phyloP scores from a whole-genome alignment of 2,113 vertebrate species.

The Athene noctua region DNA sequence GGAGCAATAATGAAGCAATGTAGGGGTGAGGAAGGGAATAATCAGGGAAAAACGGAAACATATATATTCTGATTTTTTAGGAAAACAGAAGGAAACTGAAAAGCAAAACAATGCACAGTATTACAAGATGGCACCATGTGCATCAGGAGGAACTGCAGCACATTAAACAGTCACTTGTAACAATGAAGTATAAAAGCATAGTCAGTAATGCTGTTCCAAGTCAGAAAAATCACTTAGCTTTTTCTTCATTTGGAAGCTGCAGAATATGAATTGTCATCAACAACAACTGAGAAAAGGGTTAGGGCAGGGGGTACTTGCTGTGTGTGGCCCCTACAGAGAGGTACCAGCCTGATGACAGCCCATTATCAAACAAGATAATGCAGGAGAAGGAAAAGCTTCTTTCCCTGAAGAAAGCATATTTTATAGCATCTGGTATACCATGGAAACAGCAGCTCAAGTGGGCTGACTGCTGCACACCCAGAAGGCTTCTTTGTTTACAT shows the following conservation, averaged over 20 bases:
- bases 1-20: not conserved
- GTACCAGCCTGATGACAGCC: not conserved
- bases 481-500: constrained; percentile 53
- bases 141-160: not conserved
- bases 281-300: not conserved
- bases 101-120: not conserved
- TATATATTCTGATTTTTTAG: not conserved
- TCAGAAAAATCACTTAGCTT: not conserved
- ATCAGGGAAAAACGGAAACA: not conserved
- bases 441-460: constrained; percentile 65
- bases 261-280: not conserved
- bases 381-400: not conserved
- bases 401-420: constrained; percentile 24
- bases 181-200: not conserved
- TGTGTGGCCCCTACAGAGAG: not conserved
- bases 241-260: not conserved
- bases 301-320: not conserved
- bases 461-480: constrained; percentile 50
- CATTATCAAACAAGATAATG: constrained; percentile 17
- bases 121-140: not conserved
- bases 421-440: constrained; percentile 60
- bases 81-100: constrained; percentile 6
- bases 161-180: not conserved
- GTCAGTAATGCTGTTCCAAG: not conserved
- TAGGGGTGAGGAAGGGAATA: not conserved